A percentile compares a stretch with the other conserved stretches of the same genome.
Evolutionary conservation across 2,888 invertebrate genomes (phyloP).

Genomic region (Pseudococcus jackbeardsleyi): DNA sequence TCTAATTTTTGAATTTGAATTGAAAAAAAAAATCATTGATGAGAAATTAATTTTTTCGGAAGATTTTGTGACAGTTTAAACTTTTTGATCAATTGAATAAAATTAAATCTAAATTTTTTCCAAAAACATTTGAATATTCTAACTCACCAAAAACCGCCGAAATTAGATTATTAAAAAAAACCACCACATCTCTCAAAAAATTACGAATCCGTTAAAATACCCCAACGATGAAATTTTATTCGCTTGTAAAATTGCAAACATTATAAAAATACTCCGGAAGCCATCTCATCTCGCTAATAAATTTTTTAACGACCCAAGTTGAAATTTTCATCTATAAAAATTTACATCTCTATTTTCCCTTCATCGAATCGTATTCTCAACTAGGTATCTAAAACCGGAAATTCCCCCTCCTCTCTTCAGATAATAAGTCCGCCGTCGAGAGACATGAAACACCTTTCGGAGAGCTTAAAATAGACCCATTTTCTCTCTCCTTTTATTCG

Average conservation of each 20-base stretch:
- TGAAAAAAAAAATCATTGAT: no score
- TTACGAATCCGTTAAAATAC: background rate
- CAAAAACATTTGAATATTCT: no score
- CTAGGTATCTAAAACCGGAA: background rate
- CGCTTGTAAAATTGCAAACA: background rate
- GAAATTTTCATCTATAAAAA: background rate
- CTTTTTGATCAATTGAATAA: no score
- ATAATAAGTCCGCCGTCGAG: background rate
- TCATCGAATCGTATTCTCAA: background rate
- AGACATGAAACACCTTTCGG: background rate
- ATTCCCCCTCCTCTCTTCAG: background rate
- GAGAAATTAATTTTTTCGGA: no score
- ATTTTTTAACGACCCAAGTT: slow-evolving; percentile 6
- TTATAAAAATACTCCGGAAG: no score
- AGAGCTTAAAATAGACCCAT: background rate
- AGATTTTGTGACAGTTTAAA: no score
- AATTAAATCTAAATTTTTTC: no score
- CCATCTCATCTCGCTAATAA: background rate
- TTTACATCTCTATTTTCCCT: background rate
- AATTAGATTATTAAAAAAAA: no score
- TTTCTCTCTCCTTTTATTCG: background rate
- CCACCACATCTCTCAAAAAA: background rate
- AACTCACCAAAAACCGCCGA: no score
- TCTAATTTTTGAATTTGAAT: no score
- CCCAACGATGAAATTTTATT: background rate